Conservation (phyloP, 2,888 invertebrate species). For the Malachius bipustulatus region DNA sequence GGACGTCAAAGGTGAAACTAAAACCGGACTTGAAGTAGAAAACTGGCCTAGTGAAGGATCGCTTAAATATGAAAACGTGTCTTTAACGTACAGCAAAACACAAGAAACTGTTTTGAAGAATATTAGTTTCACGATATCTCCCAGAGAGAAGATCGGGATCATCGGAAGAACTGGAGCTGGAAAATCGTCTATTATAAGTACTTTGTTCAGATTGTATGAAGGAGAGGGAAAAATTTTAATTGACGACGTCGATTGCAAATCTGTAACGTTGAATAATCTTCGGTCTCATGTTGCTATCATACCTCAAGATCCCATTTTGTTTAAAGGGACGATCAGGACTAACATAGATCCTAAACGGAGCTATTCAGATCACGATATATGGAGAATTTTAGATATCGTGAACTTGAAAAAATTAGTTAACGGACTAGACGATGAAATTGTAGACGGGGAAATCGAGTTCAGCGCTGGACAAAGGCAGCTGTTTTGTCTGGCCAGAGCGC, state of each 20-base stretch:
- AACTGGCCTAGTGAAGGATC: conserved; percentile 62
- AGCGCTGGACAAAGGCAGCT: conserved; percentile 50
- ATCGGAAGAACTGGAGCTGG: conserved; percentile 77
- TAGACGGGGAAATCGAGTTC: conserved; percentile 24
- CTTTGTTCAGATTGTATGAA: conserved; percentile 68
- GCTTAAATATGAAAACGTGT: conserved; percentile 56
- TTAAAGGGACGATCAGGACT: conserved; percentile 72
- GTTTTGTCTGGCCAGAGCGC: conserved; percentile 55
- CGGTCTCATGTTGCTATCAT: conserved; percentile 69
- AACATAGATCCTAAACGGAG: conserved; percentile 80
- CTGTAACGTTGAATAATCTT: conserved; percentile 60
- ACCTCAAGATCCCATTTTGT: conserved; percentile 74
- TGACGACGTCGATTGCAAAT: conserved; percentile 59
- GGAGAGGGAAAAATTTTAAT: conserved; percentile 66
- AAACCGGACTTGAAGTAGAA: conserved; percentile 39
- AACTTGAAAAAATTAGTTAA: conserved; percentile 56
- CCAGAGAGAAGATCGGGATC: conserved; percentile 65
- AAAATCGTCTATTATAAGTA: conserved; percentile 62
- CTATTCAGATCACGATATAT: conserved; percentile 62
- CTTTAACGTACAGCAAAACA: conserved; percentile 55
- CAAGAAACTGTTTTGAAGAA: conserved; percentile 59
- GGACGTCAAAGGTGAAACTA: conserved; percentile 33
- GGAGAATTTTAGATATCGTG: conserved; percentile 71
- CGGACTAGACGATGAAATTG: conserved; percentile 39
- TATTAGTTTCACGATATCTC: conserved; percentile 51